A percentile compares a stretch with the other conserved stretches of the same genome.
Conservation (phyloP, 2,888 invertebrate species). For the Melolontha melolontha region DNA sequence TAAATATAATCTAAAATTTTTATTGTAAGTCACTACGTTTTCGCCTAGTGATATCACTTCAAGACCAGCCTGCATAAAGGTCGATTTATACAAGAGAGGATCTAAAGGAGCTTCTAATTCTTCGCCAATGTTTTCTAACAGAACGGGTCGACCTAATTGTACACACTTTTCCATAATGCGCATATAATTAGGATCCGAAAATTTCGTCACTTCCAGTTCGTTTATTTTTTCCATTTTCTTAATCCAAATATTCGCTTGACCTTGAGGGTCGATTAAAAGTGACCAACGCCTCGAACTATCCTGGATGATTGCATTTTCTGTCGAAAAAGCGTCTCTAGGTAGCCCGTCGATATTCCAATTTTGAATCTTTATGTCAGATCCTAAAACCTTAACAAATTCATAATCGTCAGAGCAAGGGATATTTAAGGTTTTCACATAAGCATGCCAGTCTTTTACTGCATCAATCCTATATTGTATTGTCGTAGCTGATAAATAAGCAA, state of each 20-base stretch:
- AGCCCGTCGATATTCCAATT: conserved; percentile 87
- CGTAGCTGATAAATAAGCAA: conserved; percentile 90
- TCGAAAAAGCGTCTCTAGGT: conserved; percentile 84
- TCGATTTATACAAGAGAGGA: conserved; percentile 80
- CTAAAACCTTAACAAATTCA: conserved; percentile 80
- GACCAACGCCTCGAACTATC: conserved; percentile 84
- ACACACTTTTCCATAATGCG: conserved; percentile 79
- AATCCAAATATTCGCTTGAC: conserved; percentile 88
- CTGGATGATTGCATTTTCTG: conserved; percentile 87
- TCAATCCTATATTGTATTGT: conserved; percentile 75
- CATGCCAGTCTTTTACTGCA: conserved; percentile 78
- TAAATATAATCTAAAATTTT: conserved; percentile 82
- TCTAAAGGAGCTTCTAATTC: conserved; percentile 83
- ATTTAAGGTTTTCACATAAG: conserved; percentile 70
- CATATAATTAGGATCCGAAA: conserved; percentile 82
- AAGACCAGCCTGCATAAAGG: conserved; percentile 79
- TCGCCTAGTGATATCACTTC: conserved; percentile 84
- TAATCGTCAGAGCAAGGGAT: conserved; percentile 85
- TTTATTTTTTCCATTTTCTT: conserved; percentile 84
- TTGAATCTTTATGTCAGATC: conserved; percentile 88
- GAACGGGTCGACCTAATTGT: conserved; percentile 80
- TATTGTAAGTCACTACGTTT: conserved; percentile 80
- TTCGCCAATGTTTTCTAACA: conserved; percentile 83
- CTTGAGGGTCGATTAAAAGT: conserved; percentile 85
- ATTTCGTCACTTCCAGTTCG: conserved; percentile 78